Conservation (phyloP, 37 sponge, comb jelly and placozoan species). For the Geodia barretti region DNA sequence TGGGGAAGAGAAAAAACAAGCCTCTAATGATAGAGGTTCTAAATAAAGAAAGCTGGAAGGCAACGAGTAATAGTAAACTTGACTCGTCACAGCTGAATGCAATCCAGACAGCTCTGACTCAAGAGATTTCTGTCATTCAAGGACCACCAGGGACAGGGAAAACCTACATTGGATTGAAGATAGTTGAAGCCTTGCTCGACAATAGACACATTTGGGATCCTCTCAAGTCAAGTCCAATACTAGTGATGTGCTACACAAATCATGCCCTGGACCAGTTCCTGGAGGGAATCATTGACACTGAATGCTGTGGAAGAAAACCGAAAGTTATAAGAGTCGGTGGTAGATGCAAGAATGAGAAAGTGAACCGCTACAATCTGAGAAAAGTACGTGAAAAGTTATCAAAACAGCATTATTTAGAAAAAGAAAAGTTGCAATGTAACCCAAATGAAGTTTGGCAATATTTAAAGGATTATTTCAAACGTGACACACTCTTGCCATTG, state of each 20-base stretch:
- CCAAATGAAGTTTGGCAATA: too few relatives aligned
- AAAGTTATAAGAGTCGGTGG: slow-evolving; percentile 88
- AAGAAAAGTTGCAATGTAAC: too few relatives aligned
- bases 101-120: slow-evolving; percentile 64
- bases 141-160: slow-evolving; percentile 98
- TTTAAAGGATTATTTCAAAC: too few relatives aligned
- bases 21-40: slow-evolving; percentile 10
- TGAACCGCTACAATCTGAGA: slow-evolving; percentile 38
- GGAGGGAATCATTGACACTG: slow-evolving; percentile 36
- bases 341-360: slow-evolving; percentile 69
- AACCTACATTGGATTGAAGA: slow-evolving; percentile 86
- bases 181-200: slow-evolving; percentile 60
- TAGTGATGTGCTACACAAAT: slow-evolving; percentile 93
- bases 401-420: too few relatives aligned
- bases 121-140: slow-evolving; percentile 86
- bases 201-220: slow-evolving; percentile 67
- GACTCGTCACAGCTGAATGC: slow-evolving; percentile 78
- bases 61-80: slow-evolving; percentile 10
- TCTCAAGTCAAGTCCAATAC: slow-evolving; percentile 60
- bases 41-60: slow-evolving; percentile 37
- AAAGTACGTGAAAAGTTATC: slow-evolving; percentile 7
- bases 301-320: slow-evolving; percentile 26
- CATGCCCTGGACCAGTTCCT: slow-evolving; percentile 97
- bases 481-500: too few relatives aligned
- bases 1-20: neutral